These are phyloP conservation scores for Donacobius atricapilla DNA, from an alignment of 2,113 vertebrate species.

Conservation along the genomic window DNA sequence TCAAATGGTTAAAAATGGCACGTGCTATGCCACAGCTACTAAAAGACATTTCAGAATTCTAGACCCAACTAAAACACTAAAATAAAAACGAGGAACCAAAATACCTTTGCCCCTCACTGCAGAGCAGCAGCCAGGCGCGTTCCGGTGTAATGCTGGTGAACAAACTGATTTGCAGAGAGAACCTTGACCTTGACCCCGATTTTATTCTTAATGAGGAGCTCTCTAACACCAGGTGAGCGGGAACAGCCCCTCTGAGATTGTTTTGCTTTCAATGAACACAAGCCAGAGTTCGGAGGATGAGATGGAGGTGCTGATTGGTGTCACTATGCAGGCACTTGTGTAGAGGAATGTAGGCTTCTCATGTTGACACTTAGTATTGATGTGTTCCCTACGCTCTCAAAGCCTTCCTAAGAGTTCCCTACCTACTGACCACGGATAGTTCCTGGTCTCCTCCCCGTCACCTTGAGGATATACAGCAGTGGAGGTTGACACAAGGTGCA, in stretches of 20 bases:
- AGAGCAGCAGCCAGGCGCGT: slow-evolving; percentile 2
- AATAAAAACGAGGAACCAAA: slow-evolving; percentile 50
- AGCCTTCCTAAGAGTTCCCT: not conserved
- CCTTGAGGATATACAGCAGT: slow-evolving; percentile 42
- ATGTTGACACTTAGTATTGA: slow-evolving; percentile 25
- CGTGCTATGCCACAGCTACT: slow-evolving; percentile 56
- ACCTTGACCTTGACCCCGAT: slow-evolving; percentile 36
- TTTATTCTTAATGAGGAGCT: not conserved
- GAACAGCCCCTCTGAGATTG: slow-evolving; percentile 31
- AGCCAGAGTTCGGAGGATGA: slow-evolving; percentile 67
- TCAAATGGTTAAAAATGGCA: slow-evolving; percentile 66
- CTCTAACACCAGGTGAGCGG: not conserved
- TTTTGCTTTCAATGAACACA: slow-evolving; percentile 47
- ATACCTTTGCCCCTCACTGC: slow-evolving; percentile 28
- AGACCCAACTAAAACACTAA: slow-evolving; percentile 63
- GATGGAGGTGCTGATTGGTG: slow-evolving; percentile 71
- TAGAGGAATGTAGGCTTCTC: slow-evolving; percentile 74
- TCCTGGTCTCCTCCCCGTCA: slow-evolving; percentile 2
- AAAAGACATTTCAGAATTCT: slow-evolving; percentile 51
- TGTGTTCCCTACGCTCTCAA: slow-evolving; percentile 7
- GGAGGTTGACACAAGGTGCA: slow-evolving; percentile 37
- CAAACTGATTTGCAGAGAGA: slow-evolving; percentile 70
- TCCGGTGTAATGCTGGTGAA: slow-evolving; percentile 73
- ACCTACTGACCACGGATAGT: not conserved
- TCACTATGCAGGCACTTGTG: slow-evolving; percentile 81